phyloP scores from a whole-genome alignment of 2,113 vertebrate genomes.

The Aegypius monachus region DNA sequence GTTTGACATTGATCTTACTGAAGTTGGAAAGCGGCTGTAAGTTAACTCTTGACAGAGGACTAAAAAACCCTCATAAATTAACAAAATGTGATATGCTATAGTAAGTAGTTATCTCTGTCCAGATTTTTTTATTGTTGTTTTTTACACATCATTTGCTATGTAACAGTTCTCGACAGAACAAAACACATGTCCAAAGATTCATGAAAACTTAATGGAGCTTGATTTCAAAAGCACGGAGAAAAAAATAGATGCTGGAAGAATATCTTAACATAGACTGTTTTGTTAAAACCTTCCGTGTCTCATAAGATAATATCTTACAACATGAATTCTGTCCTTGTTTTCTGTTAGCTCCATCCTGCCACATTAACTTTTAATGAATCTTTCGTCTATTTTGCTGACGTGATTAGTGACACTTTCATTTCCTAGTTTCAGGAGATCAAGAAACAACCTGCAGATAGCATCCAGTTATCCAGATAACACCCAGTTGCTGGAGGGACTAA shows the following conservation, averaged over 20 bases:
- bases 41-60: not conserved
- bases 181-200: constrained; percentile 36
- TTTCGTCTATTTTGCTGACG: constrained; percentile 35
- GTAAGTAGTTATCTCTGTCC: constrained; percentile 5
- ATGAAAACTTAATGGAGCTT: constrained; percentile 65
- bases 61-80: not conserved
- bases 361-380: constrained; percentile 65
- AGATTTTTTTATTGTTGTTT: not conserved
- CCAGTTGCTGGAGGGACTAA: not conserved
- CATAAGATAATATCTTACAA: constrained; percentile 56
- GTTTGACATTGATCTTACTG: not conserved
- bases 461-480: not conserved
- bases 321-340: constrained; percentile 53
- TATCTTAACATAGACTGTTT: constrained; percentile 9
- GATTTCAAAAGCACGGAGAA: constrained; percentile 38
- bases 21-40: not conserved
- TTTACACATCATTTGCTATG: not conserved
- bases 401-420: not conserved
- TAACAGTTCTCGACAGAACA: constrained; percentile 45
- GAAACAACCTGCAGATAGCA: not conserved
- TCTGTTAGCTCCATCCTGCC: constrained; percentile 34
- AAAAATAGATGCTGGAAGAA: constrained; percentile 53
- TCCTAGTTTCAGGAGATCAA: not conserved
- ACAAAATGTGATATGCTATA: not conserved
- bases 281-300: constrained; percentile 39